Evolutionary conservation across 1,140 invertebrate species (phyloP).

Genomic region (Drosophila ambigua): DNA sequence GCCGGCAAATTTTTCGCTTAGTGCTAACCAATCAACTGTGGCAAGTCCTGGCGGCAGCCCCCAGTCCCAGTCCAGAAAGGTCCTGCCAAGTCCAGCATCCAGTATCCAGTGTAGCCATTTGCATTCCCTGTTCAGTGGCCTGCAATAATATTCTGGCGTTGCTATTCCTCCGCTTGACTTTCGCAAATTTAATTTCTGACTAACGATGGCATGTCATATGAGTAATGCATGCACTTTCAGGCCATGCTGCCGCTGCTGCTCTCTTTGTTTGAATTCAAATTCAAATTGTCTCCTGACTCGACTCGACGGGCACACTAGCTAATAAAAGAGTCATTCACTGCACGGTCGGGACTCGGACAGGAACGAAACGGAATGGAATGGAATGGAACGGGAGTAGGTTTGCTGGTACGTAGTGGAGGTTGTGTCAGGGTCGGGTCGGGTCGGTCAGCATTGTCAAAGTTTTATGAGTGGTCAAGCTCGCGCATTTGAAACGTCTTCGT

Average conservation of each 20-base stretch:
- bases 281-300: constrained; percentile 20
- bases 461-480: constrained; percentile 49
- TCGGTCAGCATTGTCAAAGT: constrained; percentile 48
- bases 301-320: constrained; percentile 5
- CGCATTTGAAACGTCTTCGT: constrained; percentile 59
- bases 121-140: neutral
- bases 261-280: constrained; percentile 23
- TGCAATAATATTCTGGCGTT: neutral
- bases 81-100: neutral
- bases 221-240: constrained; percentile 44
- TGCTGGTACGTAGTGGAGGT: neutral
- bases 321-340: constrained; percentile 34
- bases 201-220: constrained; percentile 47
- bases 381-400: neutral
- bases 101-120: neutral
- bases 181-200: constrained; percentile 48
- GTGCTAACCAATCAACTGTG: constrained; percentile 72
- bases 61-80: constrained; percentile 5
- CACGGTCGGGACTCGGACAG: neutral
- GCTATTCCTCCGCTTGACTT: constrained; percentile 4
- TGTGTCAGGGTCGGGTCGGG: neutral
- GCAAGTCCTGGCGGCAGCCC: constrained; percentile 24
- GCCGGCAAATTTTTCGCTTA: constrained; percentile 70
- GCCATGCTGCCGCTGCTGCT: neutral
- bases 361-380: neutral